Percentiles rank a stretch among this genome's conserved stretches.
Evolutionary conservation across 1,140 invertebrate species (phyloP).

Genomic region (Euura saliciscinereae): DNA sequence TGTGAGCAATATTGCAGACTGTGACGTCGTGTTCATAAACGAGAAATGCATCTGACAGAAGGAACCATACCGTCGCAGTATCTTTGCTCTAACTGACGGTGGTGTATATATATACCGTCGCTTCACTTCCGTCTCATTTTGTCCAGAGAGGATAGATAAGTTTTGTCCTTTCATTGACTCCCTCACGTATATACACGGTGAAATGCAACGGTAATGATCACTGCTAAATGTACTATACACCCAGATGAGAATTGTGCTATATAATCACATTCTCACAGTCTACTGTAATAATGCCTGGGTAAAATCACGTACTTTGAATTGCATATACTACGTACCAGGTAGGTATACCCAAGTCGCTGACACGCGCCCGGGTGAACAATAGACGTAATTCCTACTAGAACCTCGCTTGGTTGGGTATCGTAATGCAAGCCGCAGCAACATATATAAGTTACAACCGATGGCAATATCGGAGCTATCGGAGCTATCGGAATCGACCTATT

Average conservation of each 20-base stretch:
- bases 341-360: neutral
- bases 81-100: neutral
- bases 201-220: too few relatives aligned
- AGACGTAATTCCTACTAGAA: neutral
- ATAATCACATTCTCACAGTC: too few relatives aligned
- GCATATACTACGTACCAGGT: neutral
- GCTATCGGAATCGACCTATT: conserved; percentile 20
- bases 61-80: neutral
- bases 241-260: too few relatives aligned
- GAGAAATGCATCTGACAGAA: neutral
- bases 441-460: conserved; percentile 22
- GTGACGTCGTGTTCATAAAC: neutral
- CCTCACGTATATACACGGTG: too few relatives aligned
- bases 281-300: neutral
- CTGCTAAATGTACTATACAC: too few relatives aligned
- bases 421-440: neutral
- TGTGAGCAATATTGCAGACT: neutral
- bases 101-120: too few relatives aligned
- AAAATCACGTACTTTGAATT: neutral
- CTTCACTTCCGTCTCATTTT: neutral
- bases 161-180: too few relatives aligned
- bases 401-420: neutral
- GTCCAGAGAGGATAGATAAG: neutral
- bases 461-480: conserved; percentile 28
- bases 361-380: neutral